Evolutionary conservation across 2,888 invertebrate genomes (phyloP).

Genomic region (Barypeithes pellucidus): DNA sequence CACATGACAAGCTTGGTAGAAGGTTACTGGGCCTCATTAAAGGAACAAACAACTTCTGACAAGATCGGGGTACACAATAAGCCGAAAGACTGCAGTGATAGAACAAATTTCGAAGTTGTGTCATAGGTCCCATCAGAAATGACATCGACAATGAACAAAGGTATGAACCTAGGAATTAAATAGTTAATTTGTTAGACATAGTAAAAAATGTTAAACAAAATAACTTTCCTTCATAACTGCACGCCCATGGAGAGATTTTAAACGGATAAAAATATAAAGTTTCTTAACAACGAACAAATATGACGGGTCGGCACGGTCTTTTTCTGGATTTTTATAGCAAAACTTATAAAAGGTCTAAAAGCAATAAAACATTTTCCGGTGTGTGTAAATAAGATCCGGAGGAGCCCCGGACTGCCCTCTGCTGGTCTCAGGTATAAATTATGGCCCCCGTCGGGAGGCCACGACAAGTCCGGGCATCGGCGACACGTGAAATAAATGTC

Average conservation of each 20-base stretch:
- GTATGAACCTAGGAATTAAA: too few species aligned
- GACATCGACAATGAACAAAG: too few species aligned
- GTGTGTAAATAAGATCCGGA: constrained; percentile 53
- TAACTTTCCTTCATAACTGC: background rate
- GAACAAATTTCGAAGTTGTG: too few species aligned
- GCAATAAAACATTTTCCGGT: constrained; percentile 54
- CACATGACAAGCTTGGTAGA: too few species aligned
- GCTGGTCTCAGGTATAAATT: constrained; percentile 52
- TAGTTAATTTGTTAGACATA: too few species aligned
- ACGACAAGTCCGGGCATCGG: constrained; percentile 47
- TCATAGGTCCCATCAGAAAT: too few species aligned
- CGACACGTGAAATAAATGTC: constrained; percentile 56
- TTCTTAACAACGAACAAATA: constrained; percentile 35
- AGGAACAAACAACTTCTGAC: too few species aligned
- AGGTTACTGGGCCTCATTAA: too few species aligned
- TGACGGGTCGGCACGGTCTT: constrained; percentile 30
- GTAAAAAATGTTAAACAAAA: too few species aligned
- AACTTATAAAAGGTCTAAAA: constrained; percentile 53
- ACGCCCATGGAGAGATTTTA: constrained; percentile 7
- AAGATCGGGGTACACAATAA: too few species aligned
- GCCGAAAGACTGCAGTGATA: too few species aligned
- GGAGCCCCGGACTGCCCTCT: constrained; percentile 45
- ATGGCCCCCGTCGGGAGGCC: constrained; percentile 40
- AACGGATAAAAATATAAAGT: constrained; percentile 22
- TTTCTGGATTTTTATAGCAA: constrained; percentile 40